Base-by-base conservation (phyloP, 1,140 invertebrate species). In the Listronotus oregonensis region DNA sequence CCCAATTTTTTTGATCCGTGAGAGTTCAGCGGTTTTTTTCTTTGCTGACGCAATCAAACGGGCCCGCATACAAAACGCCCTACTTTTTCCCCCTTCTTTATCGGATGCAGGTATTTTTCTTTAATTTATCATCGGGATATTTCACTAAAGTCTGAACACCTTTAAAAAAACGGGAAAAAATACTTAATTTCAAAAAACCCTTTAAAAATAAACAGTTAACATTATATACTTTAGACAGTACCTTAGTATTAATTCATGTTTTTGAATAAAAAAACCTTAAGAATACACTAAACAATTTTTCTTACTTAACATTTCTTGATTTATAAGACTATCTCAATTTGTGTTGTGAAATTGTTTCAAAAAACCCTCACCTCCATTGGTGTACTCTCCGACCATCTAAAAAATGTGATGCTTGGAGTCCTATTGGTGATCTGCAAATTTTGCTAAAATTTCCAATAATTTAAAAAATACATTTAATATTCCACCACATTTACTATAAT, bases 321-420 rank as follows among this genome's bases (percentile, higher is more conserved):
- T 78, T 18, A 82, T 12, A 0, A 84, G 42, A 21, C 77, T 79
- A 0, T 79, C 67, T 21, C 4, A 80, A 74, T 7, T 80, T 76
- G 40, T 85, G 78, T 3, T 68, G 56, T 2, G 81, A 77, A 55
- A 87, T 77, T 1, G 77, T 76, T 68, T 88, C 86, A 37, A 85
- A 64, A 34, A 85, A 80, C 64, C 80, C 80, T 39, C 57, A 79
- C 80, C 72, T 89, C 87, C 3, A 85, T 84, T 17, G 79, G 67
- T 34, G 82, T 82, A n/a, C 84, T 74, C n/a, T 81, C 81, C 27
- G 82, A 1, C 81, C 82, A 27, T 77, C 75, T 6, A 78, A 67
- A 37, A 82, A 79, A 12, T 81, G 62, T 1, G 67, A 66, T 1
- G 79, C 71, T 27, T 82, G 80, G 0, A 82, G 76, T 0, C 79